Conservation (phyloP, 2,888 invertebrate genomes). For the Andrena camellia region DNA sequence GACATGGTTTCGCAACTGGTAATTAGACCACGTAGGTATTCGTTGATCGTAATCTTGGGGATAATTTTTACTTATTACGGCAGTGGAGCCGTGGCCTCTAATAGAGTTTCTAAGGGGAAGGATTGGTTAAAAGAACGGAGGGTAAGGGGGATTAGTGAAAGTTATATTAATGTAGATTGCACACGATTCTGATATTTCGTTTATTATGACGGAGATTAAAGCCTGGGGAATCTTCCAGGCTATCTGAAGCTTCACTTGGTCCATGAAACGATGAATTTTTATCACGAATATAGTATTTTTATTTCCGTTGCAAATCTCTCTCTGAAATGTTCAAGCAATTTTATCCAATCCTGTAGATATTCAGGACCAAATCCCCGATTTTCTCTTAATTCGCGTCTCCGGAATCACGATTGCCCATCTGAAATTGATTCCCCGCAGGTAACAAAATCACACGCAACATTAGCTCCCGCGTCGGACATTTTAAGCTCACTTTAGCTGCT, state of each 20-base stretch:
- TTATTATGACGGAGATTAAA: not conserved
- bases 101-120: not conserved
- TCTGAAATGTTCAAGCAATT: no score
- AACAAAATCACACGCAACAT: slow-evolving; percentile 43
- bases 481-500: slow-evolving; percentile 5
- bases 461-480: slow-evolving; percentile 13
- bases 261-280: not conserved
- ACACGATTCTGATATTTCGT: not conserved
- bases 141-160: not conserved
- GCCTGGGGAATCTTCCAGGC: not conserved
- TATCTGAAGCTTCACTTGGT: not conserved
- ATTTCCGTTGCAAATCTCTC: no score
- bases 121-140: not conserved
- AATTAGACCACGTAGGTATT: slow-evolving; percentile 41
- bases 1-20: slow-evolving; percentile 21
- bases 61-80: slow-evolving; percentile 28
- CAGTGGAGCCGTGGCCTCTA: not conserved
- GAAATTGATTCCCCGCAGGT: not conserved
- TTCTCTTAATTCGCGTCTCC: no score
- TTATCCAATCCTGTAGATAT: no score
- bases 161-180: not conserved
- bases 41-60: slow-evolving; percentile 41
- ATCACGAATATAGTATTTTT: not conserved
- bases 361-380: no score
- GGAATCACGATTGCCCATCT: no score